phyloP scores from a whole-genome alignment of 1,140 invertebrate genomes.

The Drosophila rufa region DNA sequence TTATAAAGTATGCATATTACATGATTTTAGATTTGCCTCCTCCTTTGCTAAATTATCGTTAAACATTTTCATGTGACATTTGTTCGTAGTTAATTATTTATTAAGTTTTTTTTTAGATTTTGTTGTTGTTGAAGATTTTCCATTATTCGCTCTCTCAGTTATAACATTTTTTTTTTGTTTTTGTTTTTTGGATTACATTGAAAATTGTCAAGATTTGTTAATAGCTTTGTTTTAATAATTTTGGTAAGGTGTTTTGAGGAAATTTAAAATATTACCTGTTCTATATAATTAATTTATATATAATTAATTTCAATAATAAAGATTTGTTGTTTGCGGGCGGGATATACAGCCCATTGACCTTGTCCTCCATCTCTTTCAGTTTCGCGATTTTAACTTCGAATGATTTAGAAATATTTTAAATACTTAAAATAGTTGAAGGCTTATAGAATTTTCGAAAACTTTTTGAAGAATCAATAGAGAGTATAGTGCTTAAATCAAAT shows the following conservation, averaged over 20 bases:
- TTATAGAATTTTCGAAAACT: background rate
- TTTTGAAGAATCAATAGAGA: no score
- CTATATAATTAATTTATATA: conserved; percentile 37
- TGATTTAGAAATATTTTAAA: background rate
- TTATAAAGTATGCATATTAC: conserved; percentile 57
- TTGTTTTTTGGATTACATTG: conserved; percentile 34
- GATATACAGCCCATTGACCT: conserved; percentile 18
- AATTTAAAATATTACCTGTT: conserved; percentile 39
- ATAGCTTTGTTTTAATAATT: conserved; percentile 27
- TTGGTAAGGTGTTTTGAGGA: conserved; percentile 27
- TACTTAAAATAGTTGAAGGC: no score
- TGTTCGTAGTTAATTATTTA: conserved; percentile 27
- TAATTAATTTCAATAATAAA: conserved; percentile 17
- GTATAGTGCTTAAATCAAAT: background rate
- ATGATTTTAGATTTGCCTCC: conserved; percentile 54
- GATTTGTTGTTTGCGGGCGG: conserved; percentile 5
- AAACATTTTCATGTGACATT: conserved; percentile 41
- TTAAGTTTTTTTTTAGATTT: conserved; percentile 3
- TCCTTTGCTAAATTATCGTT: conserved; percentile 51
- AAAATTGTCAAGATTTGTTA: conserved; percentile 38
- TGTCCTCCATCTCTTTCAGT: conserved; percentile 10
- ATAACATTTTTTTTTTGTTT: conserved; percentile 10
- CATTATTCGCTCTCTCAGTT: conserved; percentile 1
- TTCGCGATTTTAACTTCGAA: background rate
- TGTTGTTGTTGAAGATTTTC: conserved; percentile 22